phyloP scores from a whole-genome alignment of 2,888 invertebrate genomes.

The Brachylomia viminalis region DNA sequence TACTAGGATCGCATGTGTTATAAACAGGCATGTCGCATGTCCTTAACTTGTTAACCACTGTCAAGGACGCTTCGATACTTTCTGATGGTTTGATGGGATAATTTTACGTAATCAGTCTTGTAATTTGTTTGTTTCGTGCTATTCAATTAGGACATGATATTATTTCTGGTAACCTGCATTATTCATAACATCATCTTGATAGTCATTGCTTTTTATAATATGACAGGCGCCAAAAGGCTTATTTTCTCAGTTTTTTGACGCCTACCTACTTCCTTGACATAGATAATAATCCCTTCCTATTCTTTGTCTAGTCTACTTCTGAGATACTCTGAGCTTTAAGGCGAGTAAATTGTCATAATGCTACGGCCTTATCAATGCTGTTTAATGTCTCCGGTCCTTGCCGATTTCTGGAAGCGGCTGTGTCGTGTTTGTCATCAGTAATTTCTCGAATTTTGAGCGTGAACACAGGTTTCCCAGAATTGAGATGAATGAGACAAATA shows the following conservation, averaged over 20 bases:
- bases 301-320: background rate
- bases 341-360: background rate
- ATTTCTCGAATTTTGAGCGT: slow-evolving; percentile 10
- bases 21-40: slow-evolving; percentile 58
- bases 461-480: slow-evolving; percentile 15
- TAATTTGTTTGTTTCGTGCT: background rate
- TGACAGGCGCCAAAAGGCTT: slow-evolving; percentile 1
- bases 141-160: background rate
- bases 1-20: slow-evolving; percentile 62
- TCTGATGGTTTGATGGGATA: slow-evolving; percentile 12
- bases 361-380: too few species aligned
- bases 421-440: background rate
- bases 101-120: slow-evolving; percentile 5
- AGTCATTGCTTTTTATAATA: slow-evolving; percentile 4
- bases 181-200: too few species aligned
- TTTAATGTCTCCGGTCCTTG: background rate
- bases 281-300: background rate
- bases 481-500: slow-evolving; percentile 16
- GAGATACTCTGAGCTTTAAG: background rate
- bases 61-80: slow-evolving; percentile 50
- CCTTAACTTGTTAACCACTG: slow-evolving; percentile 46
- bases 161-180: background rate
- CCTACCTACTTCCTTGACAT: background rate
- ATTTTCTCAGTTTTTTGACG: background rate
- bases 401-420: background rate